Evolutionary conservation across 1,140 invertebrate genomes (phyloP).

Genomic region (Eupristina koningsbergeri): DNA sequence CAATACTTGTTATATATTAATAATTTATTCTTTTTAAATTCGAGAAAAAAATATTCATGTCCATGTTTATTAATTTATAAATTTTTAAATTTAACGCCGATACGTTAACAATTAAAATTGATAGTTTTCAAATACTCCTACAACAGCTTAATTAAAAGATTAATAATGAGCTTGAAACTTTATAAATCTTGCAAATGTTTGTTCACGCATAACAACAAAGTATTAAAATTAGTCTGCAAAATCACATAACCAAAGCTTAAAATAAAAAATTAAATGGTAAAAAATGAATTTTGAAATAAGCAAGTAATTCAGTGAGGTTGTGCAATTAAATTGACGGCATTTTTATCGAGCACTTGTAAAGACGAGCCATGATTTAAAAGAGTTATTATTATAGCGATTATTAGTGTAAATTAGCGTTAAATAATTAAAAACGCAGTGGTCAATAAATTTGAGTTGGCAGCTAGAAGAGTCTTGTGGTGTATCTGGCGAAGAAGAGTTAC

Average conservation of each 20-base stretch:
- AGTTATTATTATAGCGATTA: slow-evolving; percentile 67
- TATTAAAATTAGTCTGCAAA: too few relatives aligned
- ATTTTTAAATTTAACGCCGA: background rate
- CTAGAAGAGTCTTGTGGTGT: slow-evolving; percentile 61
- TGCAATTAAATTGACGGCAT: background rate
- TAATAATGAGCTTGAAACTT: background rate
- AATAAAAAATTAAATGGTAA: too few relatives aligned
- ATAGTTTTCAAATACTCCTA: background rate
- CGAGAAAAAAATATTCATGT: too few relatives aligned
- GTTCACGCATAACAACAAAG: too few relatives aligned
- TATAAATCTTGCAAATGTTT: background rate
- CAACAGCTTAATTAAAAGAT: background rate
- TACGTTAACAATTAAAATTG: too few relatives aligned
- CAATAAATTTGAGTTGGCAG: slow-evolving; percentile 72
- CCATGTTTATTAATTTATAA: background rate
- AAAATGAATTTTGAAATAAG: too few relatives aligned
- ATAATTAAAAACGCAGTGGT: slow-evolving; percentile 66
- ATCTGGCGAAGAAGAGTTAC: slow-evolving; percentile 49
- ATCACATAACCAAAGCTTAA: too few relatives aligned
- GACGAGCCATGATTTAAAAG: slow-evolving; percentile 61
- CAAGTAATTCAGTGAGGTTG: background rate
- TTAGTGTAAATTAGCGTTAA: slow-evolving; percentile 70
- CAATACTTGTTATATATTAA: background rate
- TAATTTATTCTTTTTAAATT: background rate
- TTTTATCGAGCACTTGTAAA: background rate